Evolutionary conservation across 2,797 vertebrate genomes (phyloP).

Genomic region (Pitangus sulphuratus): DNA sequence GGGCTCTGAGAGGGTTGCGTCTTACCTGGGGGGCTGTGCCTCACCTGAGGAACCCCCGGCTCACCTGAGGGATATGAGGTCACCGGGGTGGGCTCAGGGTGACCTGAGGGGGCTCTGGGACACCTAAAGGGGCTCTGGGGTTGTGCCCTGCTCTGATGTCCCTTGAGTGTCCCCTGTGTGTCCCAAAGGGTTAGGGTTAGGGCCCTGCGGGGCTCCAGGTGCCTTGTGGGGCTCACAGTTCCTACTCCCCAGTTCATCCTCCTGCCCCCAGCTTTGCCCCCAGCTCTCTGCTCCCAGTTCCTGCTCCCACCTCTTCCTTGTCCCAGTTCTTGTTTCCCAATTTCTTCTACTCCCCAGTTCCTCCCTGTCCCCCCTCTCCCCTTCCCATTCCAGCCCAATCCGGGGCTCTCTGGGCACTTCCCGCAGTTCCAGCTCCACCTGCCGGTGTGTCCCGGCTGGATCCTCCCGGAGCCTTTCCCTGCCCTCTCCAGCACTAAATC

Average conservation of each 20-base stretch:
- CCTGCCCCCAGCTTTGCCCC: too few species aligned
- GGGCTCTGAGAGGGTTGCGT: too few species aligned
- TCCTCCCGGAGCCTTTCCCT: neutral
- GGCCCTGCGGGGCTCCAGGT: too few species aligned
- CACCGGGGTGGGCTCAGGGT: too few species aligned
- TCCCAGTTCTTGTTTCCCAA: neutral
- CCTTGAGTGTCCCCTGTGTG: too few species aligned
- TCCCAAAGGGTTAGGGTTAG: too few species aligned
- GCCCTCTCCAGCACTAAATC: neutral
- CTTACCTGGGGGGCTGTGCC: too few species aligned
- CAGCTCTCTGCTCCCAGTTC: neutral
- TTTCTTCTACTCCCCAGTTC: neutral
- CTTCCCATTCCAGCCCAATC: neutral
- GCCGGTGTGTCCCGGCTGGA: neutral
- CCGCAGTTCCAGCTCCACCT: neutral
- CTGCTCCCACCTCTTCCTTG: neutral
- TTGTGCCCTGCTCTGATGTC: too few species aligned
- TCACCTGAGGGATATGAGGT: too few species aligned
- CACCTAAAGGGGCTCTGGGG: too few species aligned
- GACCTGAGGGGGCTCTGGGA: too few species aligned
- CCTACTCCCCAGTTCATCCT: neutral
- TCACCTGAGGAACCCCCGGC: too few species aligned
- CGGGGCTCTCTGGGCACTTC: neutral
- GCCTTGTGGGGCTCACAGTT: neutral
- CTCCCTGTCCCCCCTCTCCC: neutral